phyloP scores from a whole-genome alignment of 1,140 invertebrate species.

The Arctopsyche grandis region DNA sequence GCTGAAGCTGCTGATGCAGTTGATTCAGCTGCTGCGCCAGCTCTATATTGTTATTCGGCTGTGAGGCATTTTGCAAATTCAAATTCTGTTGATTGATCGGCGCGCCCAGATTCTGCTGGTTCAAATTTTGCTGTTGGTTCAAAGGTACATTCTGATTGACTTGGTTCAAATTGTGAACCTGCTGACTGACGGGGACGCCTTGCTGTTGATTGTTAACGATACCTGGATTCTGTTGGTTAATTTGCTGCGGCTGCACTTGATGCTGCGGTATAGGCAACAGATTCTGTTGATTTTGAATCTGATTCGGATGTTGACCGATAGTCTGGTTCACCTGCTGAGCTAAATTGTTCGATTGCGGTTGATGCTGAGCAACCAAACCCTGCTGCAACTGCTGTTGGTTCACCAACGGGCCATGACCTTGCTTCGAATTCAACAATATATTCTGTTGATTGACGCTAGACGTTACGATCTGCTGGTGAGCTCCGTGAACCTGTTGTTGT shows the following conservation, averaged over 20 bases:
- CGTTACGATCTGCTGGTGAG: conserved; percentile 56
- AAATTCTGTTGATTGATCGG: conserved; percentile 58
- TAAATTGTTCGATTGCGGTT: conserved; percentile 39
- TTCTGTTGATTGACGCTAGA: conserved; percentile 53
- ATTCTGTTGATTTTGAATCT: conserved; percentile 44
- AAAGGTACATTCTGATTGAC: conserved; percentile 37
- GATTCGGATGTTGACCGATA: conserved; percentile 56
- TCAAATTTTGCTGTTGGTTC: conserved; percentile 56
- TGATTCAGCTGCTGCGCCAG: conserved; percentile 41
- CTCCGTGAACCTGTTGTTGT: conserved; percentile 59
- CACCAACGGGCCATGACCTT: conserved; percentile 21
- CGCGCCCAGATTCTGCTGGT: conserved; percentile 55
- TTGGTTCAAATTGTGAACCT: conserved; percentile 33
- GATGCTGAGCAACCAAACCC: conserved; percentile 27
- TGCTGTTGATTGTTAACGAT: conserved; percentile 60
- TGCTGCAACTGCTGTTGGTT: conserved; percentile 46
- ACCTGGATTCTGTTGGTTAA: conserved; percentile 60
- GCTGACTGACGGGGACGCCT: conserved; percentile 20
- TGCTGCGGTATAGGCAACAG: conserved; percentile 56
- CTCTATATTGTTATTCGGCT: conserved; percentile 60
- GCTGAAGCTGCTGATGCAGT: conserved; percentile 54
- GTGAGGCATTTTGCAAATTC: conserved; percentile 64
- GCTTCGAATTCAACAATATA: conserved; percentile 45
- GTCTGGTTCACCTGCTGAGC: conserved; percentile 37
- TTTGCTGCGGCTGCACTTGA: conserved; percentile 57